These are phyloP conservation scores for Zoanthus sansibaricus DNA, from an alignment of 92 coral and sea anemone species.

Conservation along the genomic window DNA sequence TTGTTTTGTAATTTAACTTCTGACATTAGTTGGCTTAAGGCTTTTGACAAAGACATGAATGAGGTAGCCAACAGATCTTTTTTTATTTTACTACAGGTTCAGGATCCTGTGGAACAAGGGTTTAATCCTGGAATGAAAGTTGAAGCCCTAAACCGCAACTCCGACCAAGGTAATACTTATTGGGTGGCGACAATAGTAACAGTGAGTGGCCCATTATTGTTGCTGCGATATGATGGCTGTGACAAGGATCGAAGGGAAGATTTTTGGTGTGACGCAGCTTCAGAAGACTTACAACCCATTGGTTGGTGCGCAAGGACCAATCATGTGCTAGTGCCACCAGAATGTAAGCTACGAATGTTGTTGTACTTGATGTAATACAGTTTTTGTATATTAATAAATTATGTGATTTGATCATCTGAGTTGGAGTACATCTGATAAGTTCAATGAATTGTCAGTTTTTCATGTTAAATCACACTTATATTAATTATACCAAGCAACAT, in stretches of 20 bases:
- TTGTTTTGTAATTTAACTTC: no score
- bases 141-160: slow-evolving; percentile 74
- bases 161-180: slow-evolving; percentile 67
- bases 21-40: no score
- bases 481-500: no score
- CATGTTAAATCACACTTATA: no score
- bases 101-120: slow-evolving; percentile 72
- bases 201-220: slow-evolving; percentile 84
- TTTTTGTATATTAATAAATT: no score
- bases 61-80: background rate
- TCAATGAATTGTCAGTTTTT: no score
- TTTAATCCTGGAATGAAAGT: slow-evolving; percentile 85
- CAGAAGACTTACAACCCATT: slow-evolving; percentile 81
- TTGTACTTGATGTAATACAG: background rate
- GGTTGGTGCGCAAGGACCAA: slow-evolving; percentile 87
- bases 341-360: slow-evolving; percentile 38
- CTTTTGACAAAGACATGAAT: no score
- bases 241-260: slow-evolving; percentile 89
- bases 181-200: slow-evolving; percentile 91
- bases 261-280: slow-evolving; percentile 84
- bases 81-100: slow-evolving; percentile 52
- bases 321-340: slow-evolving; percentile 82
- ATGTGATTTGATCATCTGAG: no score
- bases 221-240: slow-evolving; percentile 84
- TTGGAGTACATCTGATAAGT: no score